Conservation (phyloP, 2,888 invertebrate genomes). For the Vannuccia rotundouncinata region DNA sequence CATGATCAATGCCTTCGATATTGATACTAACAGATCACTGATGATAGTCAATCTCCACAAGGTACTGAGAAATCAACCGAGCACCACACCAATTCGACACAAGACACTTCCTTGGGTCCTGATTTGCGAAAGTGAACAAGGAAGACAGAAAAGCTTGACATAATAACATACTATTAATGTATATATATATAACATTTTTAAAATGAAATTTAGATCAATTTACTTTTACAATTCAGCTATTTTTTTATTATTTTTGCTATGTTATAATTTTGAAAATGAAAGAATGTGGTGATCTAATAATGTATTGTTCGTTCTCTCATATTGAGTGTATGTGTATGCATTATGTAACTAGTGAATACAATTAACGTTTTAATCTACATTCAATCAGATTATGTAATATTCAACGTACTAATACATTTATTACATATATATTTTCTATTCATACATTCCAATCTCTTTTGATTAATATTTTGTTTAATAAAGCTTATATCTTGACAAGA, state of each 20-base stretch:
- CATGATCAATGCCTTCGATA: conserved; percentile 26
- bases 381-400: no score
- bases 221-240: not conserved
- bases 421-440: no score
- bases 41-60: conserved; percentile 23
- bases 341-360: no score
- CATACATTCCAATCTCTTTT: no score
- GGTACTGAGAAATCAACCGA: conserved; percentile 13
- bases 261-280: not conserved
- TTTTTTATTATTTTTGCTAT: not conserved
- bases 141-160: conserved; percentile 20
- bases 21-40: conserved; percentile 12
- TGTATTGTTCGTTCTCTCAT: conserved; percentile 1
- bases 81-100: not conserved
- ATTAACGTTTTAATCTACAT: no score
- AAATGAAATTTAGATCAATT: not conserved
- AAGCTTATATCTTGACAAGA: no score
- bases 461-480: no score
- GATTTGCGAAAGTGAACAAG: conserved; percentile 12
- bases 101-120: not conserved
- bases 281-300: conserved; percentile 19
- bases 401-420: no score
- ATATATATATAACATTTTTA: not conserved
- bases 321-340: no score
- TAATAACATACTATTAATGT: conserved; percentile 3